Conservation (phyloP, 2,888 invertebrate species). For the Heliconius cydno region DNA sequence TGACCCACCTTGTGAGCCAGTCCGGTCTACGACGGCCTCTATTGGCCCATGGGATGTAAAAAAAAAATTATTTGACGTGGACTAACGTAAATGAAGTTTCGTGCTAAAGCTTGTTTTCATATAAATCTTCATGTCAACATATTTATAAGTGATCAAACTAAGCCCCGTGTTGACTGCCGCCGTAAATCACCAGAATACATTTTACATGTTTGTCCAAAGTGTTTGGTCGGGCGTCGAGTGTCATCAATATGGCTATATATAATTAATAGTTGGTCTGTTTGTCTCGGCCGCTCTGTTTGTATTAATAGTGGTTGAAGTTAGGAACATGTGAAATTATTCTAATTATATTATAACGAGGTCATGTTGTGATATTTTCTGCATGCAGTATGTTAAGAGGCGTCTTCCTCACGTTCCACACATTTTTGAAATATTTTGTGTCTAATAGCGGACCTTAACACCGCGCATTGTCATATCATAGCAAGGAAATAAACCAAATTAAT, state of each 20-base stretch:
- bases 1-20: too few species aligned
- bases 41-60: too few species aligned
- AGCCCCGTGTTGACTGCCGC: background rate
- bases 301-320: conserved; percentile 19
- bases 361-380: background rate
- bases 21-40: too few species aligned
- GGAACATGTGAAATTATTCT: background rate
- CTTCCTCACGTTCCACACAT: background rate
- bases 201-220: conserved; percentile 36
- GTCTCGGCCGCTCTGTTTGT: conserved; percentile 39
- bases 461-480: background rate
- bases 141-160: conserved; percentile 3
- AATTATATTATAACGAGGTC: background rate
- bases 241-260: conserved; percentile 48
- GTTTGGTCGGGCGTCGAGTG: conserved; percentile 41
- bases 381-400: background rate
- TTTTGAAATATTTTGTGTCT: background rate
- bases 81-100: background rate
- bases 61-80: too few species aligned
- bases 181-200: conserved; percentile 37
- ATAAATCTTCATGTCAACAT: background rate
- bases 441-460: background rate
- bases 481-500: too few species aligned
- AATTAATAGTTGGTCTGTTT: conserved; percentile 44
- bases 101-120: background rate